These are phyloP conservation scores for Eupelmus urozonus DNA, from an alignment of 2,888 invertebrate genomes.

Conservation along the genomic window DNA sequence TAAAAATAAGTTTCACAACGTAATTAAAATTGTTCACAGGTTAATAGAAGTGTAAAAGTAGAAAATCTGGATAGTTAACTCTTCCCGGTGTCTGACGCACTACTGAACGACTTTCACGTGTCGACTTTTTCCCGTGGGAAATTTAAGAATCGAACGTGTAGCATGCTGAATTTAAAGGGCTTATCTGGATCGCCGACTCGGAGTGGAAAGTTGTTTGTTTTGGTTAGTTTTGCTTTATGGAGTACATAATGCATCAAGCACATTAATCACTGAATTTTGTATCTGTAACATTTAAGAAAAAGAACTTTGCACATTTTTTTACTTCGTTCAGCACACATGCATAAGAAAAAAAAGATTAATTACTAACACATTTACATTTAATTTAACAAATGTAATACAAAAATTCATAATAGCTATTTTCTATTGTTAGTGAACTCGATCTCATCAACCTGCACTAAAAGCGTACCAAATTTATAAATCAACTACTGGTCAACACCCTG, in stretches of 20 bases:
- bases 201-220: slow-evolving; percentile 9
- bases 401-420: too few species aligned
- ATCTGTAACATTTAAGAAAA: neutral
- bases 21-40: slow-evolving; percentile 33
- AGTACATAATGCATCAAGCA: too few species aligned
- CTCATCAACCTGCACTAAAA: too few species aligned
- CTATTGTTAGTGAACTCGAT: neutral
- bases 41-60: slow-evolving; percentile 16
- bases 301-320: too few species aligned
- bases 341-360: too few species aligned
- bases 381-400: too few species aligned
- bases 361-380: too few species aligned
- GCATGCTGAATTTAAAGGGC: slow-evolving; percentile 32
- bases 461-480: too few species aligned
- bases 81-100: slow-evolving; percentile 4
- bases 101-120: slow-evolving; percentile 36
- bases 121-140: slow-evolving; percentile 46
- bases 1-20: neutral
- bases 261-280: neutral
- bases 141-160: slow-evolving; percentile 22
- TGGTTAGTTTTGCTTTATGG: neutral
- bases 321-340: neutral
- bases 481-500: too few species aligned
- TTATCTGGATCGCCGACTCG: neutral
- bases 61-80: slow-evolving; percentile 35